A percentile compares a stretch with the other conserved stretches of the same genome.
Evolutionary conservation across 30 jellyfish, hydroid and myxozoan species (phyloP).

Genomic region (Aurelia sp.): DNA sequence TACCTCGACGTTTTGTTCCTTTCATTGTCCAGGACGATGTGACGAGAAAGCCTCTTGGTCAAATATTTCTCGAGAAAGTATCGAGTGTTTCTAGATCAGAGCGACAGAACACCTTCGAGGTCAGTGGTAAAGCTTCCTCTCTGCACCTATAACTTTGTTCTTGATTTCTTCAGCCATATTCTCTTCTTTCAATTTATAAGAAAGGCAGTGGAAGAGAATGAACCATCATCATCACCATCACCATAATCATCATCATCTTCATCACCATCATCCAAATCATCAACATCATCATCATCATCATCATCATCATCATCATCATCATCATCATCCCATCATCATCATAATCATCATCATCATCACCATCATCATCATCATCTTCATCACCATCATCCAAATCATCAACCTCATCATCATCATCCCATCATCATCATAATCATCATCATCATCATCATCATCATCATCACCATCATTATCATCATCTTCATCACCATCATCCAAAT

Average conservation of each 20-base stretch:
- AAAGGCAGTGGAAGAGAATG: too few relatives aligned
- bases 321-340: too few relatives aligned
- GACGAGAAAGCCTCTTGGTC: constrained; percentile 89
- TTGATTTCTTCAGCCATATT: too few relatives aligned
- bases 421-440: too few relatives aligned
- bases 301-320: background rate
- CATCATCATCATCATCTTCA: background rate
- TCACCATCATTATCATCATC: background rate
- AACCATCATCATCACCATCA: too few relatives aligned
- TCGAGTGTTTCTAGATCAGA: constrained; percentile 75
- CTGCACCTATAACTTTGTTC: too few relatives aligned
- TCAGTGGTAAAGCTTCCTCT: background rate
- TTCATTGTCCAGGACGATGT: constrained; percentile 58
- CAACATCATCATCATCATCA: background rate
- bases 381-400: background rate
- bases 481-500: too few relatives aligned
- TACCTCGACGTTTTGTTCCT: background rate
- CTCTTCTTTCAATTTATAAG: too few relatives aligned
- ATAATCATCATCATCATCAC: too few relatives aligned
- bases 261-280: too few relatives aligned
- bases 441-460: background rate
- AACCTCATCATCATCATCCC: too few relatives aligned
- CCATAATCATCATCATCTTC: too few relatives aligned
- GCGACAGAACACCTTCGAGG: constrained; percentile 84
- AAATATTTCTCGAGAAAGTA: constrained; percentile 65